Conservation (phyloP, 2,888 invertebrate species). For the Acrobasis suavella region DNA sequence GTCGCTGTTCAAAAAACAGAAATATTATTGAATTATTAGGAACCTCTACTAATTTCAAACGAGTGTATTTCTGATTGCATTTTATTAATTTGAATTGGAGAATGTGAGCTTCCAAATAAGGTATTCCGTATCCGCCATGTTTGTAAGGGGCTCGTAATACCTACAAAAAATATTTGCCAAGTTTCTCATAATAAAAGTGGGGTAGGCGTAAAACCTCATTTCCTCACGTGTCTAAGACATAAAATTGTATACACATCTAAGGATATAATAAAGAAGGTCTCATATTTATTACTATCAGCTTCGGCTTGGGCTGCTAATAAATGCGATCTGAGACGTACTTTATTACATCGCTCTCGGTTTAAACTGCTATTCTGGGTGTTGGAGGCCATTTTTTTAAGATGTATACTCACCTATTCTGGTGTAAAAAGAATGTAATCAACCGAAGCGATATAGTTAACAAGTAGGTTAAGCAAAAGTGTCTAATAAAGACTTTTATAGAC, state of each 20-base stretch:
- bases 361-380: no score
- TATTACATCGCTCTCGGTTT: no score
- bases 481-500: constrained; percentile 8
- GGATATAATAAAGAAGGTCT: no score
- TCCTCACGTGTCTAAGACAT: no score
- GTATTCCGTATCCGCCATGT: background rate
- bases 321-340: no score
- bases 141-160: background rate
- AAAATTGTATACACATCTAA: no score
- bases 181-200: no score
- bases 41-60: constrained; percentile 2
- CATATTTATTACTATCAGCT: no score
- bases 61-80: background rate
- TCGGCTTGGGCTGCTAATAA: no score
- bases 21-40: background rate
- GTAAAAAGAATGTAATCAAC: background rate
- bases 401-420: no score
- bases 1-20: background rate
- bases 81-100: background rate
- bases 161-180: background rate
- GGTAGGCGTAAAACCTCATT: no score
- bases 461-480: constrained; percentile 9
- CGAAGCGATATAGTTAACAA: background rate
- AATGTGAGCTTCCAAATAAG: background rate
- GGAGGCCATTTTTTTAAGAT: no score